phyloP scores from a whole-genome alignment of 2,888 invertebrate species.

The Ashinkailepas kermadecensis region DNA sequence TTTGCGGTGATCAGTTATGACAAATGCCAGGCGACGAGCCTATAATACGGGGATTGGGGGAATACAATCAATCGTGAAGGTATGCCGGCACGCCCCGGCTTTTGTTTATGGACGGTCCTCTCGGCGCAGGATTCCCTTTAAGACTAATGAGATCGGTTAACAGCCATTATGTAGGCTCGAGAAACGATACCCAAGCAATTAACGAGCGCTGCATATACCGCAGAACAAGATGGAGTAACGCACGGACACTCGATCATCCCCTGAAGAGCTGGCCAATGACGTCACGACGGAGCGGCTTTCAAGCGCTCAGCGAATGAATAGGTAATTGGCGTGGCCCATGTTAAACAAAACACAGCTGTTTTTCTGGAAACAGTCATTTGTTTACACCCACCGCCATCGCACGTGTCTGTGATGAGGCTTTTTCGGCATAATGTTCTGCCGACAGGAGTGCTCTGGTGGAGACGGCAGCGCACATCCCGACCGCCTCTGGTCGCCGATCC shows the following conservation, averaged over 20 bases:
- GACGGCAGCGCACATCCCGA: no score
- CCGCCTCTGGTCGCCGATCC: no score
- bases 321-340: background rate
- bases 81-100: constrained; percentile 5
- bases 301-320: background rate
- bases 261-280: background rate
- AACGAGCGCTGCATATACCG: constrained; percentile 3
- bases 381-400: background rate
- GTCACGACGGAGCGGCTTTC: background rate
- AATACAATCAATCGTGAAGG: constrained; percentile 17
- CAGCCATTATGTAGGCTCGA: constrained; percentile 19
- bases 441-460: background rate
- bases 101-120: constrained; percentile 16
- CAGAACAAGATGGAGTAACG: background rate
- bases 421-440: background rate
- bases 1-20: constrained; percentile 23
- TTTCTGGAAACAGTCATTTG: background rate
- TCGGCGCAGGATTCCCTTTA: constrained; percentile 5
- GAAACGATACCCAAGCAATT: constrained; percentile 19
- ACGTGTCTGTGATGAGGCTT: background rate
- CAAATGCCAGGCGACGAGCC: constrained; percentile 19
- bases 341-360: background rate
- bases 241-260: background rate
- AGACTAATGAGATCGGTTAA: constrained; percentile 20
- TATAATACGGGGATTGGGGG: background rate